These are phyloP conservation scores for Enteromius argenteus DNA, from an alignment of 2,797 vertebrate genomes.

Conservation along the genomic window DNA sequence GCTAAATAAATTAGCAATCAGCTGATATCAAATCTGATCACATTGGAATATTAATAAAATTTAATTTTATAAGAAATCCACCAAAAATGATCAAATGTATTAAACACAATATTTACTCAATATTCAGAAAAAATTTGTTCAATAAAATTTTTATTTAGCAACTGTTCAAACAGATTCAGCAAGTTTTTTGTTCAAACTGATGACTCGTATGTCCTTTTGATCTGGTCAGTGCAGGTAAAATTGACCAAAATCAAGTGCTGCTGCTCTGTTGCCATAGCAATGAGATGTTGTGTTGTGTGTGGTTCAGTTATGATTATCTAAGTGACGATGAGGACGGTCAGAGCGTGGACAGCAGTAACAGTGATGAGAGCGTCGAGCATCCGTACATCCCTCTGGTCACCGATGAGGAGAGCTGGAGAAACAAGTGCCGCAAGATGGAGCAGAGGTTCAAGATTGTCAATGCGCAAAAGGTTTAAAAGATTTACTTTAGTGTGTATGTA, in stretches of 20 bases:
- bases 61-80: not conserved
- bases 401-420: conserved; percentile 88
- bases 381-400: conserved; percentile 86
- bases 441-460: conserved; percentile 90
- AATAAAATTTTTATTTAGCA: not conserved
- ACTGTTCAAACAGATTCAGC: not conserved
- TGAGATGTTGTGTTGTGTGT: conserved; percentile 11
- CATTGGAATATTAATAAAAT: not conserved
- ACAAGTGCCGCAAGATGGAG: conserved; percentile 89
- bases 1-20: not conserved
- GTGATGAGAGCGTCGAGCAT: conserved; percentile 87
- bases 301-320: conserved; percentile 84
- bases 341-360: conserved; percentile 87
- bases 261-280: not conserved
- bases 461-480: conserved; percentile 82
- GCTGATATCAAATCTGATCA: not conserved
- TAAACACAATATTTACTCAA: not conserved
- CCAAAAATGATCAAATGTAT: not conserved
- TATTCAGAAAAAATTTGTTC: not conserved
- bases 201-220: not conserved
- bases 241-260: not conserved
- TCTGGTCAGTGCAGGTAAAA: not conserved
- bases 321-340: conserved; percentile 86
- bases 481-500: not conserved
- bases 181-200: not conserved